Evolutionary conservation across 2,888 invertebrate genomes (phyloP).

Genomic region (Chesias legatella): DNA sequence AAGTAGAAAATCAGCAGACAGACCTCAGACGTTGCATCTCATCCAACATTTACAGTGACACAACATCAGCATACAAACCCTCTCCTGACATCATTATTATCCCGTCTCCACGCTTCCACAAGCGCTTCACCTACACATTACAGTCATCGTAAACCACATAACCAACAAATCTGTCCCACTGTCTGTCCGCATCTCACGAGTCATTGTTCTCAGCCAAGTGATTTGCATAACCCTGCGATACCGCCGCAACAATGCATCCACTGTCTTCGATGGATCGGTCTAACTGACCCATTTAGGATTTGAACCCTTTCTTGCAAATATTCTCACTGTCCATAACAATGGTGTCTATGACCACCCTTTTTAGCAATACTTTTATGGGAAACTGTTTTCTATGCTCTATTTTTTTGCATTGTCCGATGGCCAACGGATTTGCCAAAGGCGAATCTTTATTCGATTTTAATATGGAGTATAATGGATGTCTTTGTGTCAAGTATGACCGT

Average conservation of each 20-base stretch:
- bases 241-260: slow-evolving; percentile 46
- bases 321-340: slow-evolving; percentile 75
- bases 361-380: slow-evolving; percentile 73
- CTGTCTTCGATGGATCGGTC: slow-evolving; percentile 51
- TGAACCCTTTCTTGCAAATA: slow-evolving; percentile 62
- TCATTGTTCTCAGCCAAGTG: slow-evolving; percentile 53
- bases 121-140: slow-evolving; percentile 22
- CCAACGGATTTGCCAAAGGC: slow-evolving; percentile 69
- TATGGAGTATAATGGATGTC: slow-evolving; percentile 52
- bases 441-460: slow-evolving; percentile 64
- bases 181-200: slow-evolving; percentile 40
- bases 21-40: neutral
- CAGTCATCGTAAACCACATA: slow-evolving; percentile 28
- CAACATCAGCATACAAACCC: neutral
- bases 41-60: no score
- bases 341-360: slow-evolving; percentile 55
- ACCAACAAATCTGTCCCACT: slow-evolving; percentile 30
- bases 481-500: slow-evolving; percentile 58
- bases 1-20: neutral
- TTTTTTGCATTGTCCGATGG: slow-evolving; percentile 76
- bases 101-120: neutral
- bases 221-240: slow-evolving; percentile 73
- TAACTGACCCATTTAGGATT: slow-evolving; percentile 71
- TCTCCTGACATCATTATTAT: slow-evolving; percentile 7
- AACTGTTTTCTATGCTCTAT: slow-evolving; percentile 71